These are phyloP conservation scores for Chamaetylas fuelleborni DNA, from an alignment of 2,113 vertebrate species.

Conservation along the genomic window DNA sequence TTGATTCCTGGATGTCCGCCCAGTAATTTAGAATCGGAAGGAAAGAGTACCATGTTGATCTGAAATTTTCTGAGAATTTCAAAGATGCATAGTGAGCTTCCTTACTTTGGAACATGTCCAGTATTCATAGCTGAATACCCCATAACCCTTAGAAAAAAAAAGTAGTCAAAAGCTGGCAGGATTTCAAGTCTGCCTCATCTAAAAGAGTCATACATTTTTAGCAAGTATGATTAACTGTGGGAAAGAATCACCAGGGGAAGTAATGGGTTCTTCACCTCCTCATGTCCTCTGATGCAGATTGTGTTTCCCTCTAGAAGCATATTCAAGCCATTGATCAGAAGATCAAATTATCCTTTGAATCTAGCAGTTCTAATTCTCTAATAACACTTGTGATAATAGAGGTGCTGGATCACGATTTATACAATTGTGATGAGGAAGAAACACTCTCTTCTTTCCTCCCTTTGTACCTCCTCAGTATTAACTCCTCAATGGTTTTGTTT, in stretches of 20 bases:
- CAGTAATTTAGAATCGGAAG: neutral
- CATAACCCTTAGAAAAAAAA: neutral
- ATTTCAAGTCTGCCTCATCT: conserved; percentile 35
- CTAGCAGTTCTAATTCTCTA: neutral
- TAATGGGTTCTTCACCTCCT: conserved; percentile 25
- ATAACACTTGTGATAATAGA: neutral
- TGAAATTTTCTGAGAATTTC: conserved; percentile 40
- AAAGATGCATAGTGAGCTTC: conserved; percentile 8
- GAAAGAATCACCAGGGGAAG: conserved; percentile 27
- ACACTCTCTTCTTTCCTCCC: neutral
- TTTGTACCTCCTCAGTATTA: neutral
- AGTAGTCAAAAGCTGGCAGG: conserved; percentile 43
- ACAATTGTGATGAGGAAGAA: neutral
- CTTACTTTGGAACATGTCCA: conserved; percentile 22
- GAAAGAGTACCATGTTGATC: neutral
- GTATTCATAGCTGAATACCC: conserved; percentile 1
- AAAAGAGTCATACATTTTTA: conserved; percentile 30
- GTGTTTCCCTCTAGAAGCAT: neutral
- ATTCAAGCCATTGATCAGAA: neutral
- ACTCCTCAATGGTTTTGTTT: neutral
- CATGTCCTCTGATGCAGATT: neutral
- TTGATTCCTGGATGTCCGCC: conserved; percentile 34
- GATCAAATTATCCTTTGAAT: conserved; percentile 12
- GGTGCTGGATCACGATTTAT: neutral
- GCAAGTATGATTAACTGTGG: conserved; percentile 46